Evolutionary conservation across 2,888 invertebrate genomes (phyloP), one percentile per base, ranked within the genome.

Genomic region (Zele albiditarsus): DNA sequence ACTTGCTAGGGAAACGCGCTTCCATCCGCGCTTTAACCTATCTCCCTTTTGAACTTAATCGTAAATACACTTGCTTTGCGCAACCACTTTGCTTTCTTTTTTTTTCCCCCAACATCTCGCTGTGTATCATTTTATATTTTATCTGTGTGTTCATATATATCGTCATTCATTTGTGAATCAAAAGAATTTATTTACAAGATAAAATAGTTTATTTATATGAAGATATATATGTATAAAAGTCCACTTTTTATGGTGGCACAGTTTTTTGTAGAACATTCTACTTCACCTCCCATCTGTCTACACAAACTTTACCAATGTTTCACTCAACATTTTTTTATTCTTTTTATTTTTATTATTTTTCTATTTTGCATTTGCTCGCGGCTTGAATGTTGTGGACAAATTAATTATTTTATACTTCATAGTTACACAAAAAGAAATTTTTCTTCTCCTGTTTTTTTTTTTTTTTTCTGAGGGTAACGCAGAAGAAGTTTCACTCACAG

Each of bases 1-100:
- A 60, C 60, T 53, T 53, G n/a, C 53, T 53, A 3, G 12, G 60
- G 60, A 60, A 60, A 27, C 60, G 28, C 60, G 28, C 60, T 60
- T 27, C 28, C 60, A 60, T 60, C 60, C 60, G 16, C 60, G 27
- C 28, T 27, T 27, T 6, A 8, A 28, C 60, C 38, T 65, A 65
- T 65, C 33, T 65, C 65, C 31, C 8, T 38, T 33, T 12, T 25
- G 4, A 3, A 28, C 16, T 60, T 60, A 60, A 20, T 53, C 53
- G 20, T 53, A 20, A 53, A 53, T 20, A 53, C 53, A 53, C 20
- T 53, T 53, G 20, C 53, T 53, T n/a, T 5, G n/a, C 14, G 46
- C n/a, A 46, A 16, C 53, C 20, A 20, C 53, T 53, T 10, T 20
- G 20, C 53, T 20, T 20, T 12, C n/a, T 42, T 42, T 42, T 12